Evolutionary conservation across 2,113 vertebrate species (phyloP).

Genomic region (Micronycteris hirsuta): DNA sequence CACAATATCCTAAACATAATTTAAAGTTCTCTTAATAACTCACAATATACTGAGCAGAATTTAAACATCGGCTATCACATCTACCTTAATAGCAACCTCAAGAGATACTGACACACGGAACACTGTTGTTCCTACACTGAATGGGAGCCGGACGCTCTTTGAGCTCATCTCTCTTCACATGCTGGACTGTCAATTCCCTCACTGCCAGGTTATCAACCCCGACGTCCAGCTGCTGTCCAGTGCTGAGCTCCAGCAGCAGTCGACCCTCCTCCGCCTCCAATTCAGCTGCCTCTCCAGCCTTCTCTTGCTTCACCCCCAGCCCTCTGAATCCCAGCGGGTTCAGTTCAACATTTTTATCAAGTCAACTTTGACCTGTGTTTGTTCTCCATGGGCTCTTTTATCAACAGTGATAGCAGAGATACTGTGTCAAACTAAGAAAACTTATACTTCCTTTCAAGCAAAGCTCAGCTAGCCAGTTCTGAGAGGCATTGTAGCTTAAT

Average conservation of each 20-base stretch:
- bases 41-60: neutral
- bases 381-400: neutral
- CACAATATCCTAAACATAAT: neutral
- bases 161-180: neutral
- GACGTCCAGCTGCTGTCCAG: neutral
- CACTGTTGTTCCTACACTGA: neutral
- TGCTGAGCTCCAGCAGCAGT: neutral
- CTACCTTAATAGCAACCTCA: neutral
- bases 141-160: neutral
- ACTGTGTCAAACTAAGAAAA: neutral
- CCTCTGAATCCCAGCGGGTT: neutral
- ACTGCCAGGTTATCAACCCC: neutral
- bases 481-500: neutral
- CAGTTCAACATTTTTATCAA: neutral
- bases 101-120: neutral
- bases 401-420: neutral
- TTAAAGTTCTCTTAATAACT: constrained; percentile 19
- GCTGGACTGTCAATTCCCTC: neutral
- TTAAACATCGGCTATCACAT: neutral
- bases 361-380: neutral
- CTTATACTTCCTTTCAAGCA: neutral
- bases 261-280: neutral
- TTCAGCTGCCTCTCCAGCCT: neutral
- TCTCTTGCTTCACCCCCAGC: neutral
- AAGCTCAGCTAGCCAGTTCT: neutral